Conservation (phyloP, 2,888 invertebrate genomes). For the Clostera curtula region DNA sequence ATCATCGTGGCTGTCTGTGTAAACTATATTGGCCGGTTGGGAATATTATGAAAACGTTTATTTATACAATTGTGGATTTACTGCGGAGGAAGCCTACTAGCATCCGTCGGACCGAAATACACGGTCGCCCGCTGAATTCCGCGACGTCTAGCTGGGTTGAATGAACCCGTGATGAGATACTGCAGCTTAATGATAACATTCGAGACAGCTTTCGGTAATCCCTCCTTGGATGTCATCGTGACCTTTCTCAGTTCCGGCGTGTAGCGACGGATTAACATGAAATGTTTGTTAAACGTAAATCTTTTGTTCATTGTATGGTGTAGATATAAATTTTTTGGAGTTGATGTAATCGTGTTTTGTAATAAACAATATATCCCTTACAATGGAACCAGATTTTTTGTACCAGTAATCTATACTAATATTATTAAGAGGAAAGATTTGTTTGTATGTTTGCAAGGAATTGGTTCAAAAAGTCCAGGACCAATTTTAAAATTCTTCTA, state of each 20-base stretch:
- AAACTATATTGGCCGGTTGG: conserved; percentile 32
- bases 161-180: conserved; percentile 50
- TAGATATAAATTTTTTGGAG: too few species aligned
- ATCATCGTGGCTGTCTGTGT: conserved; percentile 44
- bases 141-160: conserved; percentile 67
- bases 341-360: too few species aligned
- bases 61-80: conserved; percentile 62
- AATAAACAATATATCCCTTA: too few species aligned
- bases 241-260: conserved; percentile 9
- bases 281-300: too few species aligned
- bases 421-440: too few species aligned
- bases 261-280: too few species aligned
- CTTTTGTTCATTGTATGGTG: too few species aligned
- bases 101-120: conserved; percentile 65
- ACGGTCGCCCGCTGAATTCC: conserved; percentile 59
- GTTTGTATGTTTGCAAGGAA: too few species aligned
- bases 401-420: too few species aligned
- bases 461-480: too few species aligned
- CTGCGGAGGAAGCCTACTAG: conserved; percentile 56
- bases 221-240: conserved; percentile 1
- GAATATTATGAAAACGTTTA: conserved; percentile 46
- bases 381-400: too few species aligned
- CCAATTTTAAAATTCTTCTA: too few species aligned
- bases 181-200: conserved; percentile 36
- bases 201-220: conserved; percentile 17